phyloP scores from a whole-genome alignment of 2,113 vertebrate genomes.

The Percina caprodes region DNA sequence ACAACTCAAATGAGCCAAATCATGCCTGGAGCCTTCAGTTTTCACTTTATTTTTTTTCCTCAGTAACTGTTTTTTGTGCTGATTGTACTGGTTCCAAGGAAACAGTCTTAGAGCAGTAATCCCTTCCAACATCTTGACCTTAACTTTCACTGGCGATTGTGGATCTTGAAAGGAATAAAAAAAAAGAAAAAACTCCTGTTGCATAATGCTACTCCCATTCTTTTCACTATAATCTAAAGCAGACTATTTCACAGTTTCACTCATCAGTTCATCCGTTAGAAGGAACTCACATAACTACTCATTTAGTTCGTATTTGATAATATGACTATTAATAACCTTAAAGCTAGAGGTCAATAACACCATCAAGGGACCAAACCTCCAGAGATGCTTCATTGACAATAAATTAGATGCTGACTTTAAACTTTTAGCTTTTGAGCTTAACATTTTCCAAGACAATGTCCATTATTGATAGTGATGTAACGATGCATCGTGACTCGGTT shows the following conservation, averaged over 20 bases:
- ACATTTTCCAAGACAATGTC: not conserved
- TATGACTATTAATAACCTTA: not conserved
- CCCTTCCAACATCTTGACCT: slow-evolving; percentile 55
- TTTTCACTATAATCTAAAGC: not conserved
- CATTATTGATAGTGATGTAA: not conserved
- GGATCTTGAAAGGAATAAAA: slow-evolving; percentile 42
- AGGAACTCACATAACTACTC: not conserved
- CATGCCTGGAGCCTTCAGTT: not conserved
- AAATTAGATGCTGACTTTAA: not conserved
- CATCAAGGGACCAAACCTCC: not conserved
- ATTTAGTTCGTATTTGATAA: not conserved
- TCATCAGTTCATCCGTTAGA: not conserved
- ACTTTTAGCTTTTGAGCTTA: not conserved
- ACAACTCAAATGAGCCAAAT: not conserved
- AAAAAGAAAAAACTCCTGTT: slow-evolving; percentile 29
- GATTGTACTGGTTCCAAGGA: slow-evolving; percentile 36
- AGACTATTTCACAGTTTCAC: not conserved
- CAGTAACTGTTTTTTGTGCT: not conserved
- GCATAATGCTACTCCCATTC: not conserved
- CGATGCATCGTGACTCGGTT: no score
- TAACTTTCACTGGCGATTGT: slow-evolving; percentile 40
- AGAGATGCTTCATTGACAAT: not conserved
- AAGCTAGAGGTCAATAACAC: slow-evolving; percentile 2
- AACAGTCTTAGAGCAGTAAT: slow-evolving; percentile 44
- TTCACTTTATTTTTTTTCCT: not conserved